These are phyloP conservation scores for Drosophila sordidula DNA, from an alignment of 2,888 invertebrate genomes.

Conservation along the genomic window DNA sequence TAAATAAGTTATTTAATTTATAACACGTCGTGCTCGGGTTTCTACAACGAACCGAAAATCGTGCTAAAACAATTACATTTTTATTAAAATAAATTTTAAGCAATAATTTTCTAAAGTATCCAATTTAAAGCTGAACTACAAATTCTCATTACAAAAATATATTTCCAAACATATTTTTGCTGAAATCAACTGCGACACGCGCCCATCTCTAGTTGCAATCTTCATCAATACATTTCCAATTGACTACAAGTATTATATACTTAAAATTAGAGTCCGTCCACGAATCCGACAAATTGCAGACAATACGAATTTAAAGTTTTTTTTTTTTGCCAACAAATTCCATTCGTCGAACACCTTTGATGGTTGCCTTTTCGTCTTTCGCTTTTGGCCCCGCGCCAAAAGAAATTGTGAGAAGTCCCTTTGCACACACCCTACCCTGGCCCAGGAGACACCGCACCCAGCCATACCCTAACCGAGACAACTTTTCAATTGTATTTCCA, in stretches of 20 bases:
- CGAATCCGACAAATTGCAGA: constrained; percentile 23
- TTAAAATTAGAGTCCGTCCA: constrained; percentile 50
- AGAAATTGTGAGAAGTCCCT: constrained; percentile 28
- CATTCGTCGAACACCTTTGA: constrained; percentile 15
- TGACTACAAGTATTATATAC: constrained; percentile 42
- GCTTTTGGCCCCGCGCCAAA: constrained; percentile 21
- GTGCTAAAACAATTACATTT: too few species aligned
- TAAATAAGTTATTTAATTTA: too few species aligned
- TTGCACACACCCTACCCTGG: not conserved
- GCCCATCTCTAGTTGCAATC: constrained; percentile 9
- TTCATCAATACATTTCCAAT: constrained; percentile 37
- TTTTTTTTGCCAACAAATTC: constrained; percentile 48
- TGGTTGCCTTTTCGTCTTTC: not conserved
- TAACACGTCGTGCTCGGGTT: too few species aligned
- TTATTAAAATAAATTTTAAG: too few species aligned
- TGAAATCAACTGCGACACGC: not conserved
- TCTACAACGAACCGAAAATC: too few species aligned
- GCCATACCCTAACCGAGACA: not conserved
- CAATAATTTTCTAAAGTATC: too few species aligned
- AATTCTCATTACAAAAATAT: too few species aligned
- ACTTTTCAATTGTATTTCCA: constrained; percentile 35
- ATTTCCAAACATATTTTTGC: not conserved
- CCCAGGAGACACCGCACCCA: not conserved
- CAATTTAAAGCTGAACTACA: too few species aligned
- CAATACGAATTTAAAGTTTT: constrained; percentile 32